Conservation (phyloP, 2,797 vertebrate genomes). For the Psittacula derbiana region DNA sequence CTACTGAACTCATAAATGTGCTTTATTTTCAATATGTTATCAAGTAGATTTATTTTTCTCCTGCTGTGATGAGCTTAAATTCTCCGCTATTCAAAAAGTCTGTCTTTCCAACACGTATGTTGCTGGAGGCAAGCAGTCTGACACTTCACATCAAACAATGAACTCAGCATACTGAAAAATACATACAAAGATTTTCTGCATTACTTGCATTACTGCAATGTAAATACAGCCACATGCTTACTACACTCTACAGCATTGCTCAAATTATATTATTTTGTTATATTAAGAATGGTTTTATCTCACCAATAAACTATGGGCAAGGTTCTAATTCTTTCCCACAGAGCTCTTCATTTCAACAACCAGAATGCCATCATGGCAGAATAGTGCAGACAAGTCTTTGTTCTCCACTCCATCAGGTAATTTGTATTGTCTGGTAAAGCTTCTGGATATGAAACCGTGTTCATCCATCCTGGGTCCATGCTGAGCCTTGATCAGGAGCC, state of each 20-base stretch:
- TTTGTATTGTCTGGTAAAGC: constrained; percentile 83
- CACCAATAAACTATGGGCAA: neutral
- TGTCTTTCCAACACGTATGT: neutral
- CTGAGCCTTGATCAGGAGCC: constrained; percentile 82
- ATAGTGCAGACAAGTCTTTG: constrained; percentile 76
- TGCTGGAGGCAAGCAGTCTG: neutral
- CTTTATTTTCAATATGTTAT: neutral
- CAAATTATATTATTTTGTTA: neutral
- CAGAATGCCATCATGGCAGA: constrained; percentile 85
- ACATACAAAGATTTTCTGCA: neutral
- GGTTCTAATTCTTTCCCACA: constrained; percentile 25
- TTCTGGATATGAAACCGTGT: constrained; percentile 82
- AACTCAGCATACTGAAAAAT: constrained; percentile 27
- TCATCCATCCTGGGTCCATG: constrained; percentile 84
- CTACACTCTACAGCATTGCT: neutral
- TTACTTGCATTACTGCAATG: constrained; percentile 10
- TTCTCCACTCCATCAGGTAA: constrained; percentile 77
- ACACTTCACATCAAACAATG: constrained; percentile 35
- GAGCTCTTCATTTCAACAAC: constrained; percentile 79
- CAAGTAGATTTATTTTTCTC: neutral
- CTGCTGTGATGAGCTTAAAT: neutral
- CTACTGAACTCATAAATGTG: neutral
- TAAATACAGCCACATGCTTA: neutral
- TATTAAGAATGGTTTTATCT: neutral
- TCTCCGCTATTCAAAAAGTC: neutral